Evolutionary conservation across 2,797 vertebrate genomes (phyloP), one percentile per base, ranked within the genome.

Genomic region (Tinamus major): DNA sequence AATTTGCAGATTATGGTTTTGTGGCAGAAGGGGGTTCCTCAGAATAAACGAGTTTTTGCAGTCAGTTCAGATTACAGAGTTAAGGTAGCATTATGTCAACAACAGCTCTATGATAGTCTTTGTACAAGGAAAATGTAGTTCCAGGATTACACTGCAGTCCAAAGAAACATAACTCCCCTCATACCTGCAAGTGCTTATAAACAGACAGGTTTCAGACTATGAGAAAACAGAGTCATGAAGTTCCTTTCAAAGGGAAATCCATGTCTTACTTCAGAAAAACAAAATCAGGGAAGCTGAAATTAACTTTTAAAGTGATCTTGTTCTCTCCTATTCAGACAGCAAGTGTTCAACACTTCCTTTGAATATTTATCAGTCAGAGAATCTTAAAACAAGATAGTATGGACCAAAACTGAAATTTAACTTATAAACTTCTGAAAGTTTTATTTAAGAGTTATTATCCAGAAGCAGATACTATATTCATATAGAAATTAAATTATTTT

Each of bases 191-290:
- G 46, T 48, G 20, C 19, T 48, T 79, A 8, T 17, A 20, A 64
- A 53, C 31, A 13, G 0, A 12, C 18, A 1, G 42, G 2, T 3
- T 85, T 62, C 63, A 67, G 6, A 37, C 31, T 74, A 61, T 18
- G 12, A 7, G 12, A 74, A 2, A 91, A 58, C 0, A 41, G 0
- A 6, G 20, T 16, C 1, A 6, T 26, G 17, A 59, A 33, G 14
- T 44, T 62, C 4, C 21, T 59, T 86, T 75, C 29, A 49, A 55
- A 75, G 76, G 21, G 0, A 2, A 59, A 74, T 37, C 1, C 1
- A 12, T 42, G 3, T 27, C 1, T 55, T 56, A 33, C 81, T 85
- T 35, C 27, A 4, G 4, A 64, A 3, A 63, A 92, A 65, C 13
- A 46, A 70, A 86, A 59, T 23, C 29, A 4, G 3, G 2, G 3